A percentile compares a stretch with the other conserved stretches of the same genome.
Conservation (phyloP, 2,888 invertebrate species). For the Synergus gifuensis region DNA sequence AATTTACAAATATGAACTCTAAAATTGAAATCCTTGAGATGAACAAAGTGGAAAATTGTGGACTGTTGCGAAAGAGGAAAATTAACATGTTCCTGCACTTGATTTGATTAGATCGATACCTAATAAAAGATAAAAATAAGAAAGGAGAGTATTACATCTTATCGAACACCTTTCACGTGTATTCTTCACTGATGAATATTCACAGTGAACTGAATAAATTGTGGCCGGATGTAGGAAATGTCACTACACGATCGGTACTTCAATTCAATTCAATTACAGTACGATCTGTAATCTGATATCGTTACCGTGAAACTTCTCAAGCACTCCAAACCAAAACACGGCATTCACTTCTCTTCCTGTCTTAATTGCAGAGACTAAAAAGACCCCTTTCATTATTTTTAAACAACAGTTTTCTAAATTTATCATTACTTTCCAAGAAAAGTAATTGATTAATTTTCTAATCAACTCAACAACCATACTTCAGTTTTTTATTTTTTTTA, state of each 20-base stretch:
- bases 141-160: no score
- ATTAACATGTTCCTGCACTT: no score
- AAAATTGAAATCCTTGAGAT: no score
- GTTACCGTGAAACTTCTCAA: constrained; percentile 18
- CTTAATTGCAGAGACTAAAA: constrained; percentile 14
- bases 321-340: constrained; percentile 13
- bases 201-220: constrained; percentile 17
- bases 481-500: no score
- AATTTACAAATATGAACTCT: no score
- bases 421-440: not conserved
- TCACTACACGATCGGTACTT: constrained; percentile 36
- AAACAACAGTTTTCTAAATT: not conserved
- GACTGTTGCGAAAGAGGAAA: no score
- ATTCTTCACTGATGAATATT: constrained; percentile 14
- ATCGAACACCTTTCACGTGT: not conserved
- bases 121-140: no score
- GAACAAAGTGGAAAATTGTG: no score
- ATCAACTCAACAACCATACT: no score
- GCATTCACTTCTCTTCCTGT: constrained; percentile 33
- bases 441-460: no score
- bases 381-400: constrained; percentile 14
- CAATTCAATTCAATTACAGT: constrained; percentile 29
- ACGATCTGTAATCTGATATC: constrained; percentile 30
- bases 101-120: no score
- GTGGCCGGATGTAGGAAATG: constrained; percentile 29